Percentiles rank a stretch among this genome's conserved stretches.
Conservation (phyloP, 1,140 invertebrate species). For the Dendrolimus punctatus region DNA sequence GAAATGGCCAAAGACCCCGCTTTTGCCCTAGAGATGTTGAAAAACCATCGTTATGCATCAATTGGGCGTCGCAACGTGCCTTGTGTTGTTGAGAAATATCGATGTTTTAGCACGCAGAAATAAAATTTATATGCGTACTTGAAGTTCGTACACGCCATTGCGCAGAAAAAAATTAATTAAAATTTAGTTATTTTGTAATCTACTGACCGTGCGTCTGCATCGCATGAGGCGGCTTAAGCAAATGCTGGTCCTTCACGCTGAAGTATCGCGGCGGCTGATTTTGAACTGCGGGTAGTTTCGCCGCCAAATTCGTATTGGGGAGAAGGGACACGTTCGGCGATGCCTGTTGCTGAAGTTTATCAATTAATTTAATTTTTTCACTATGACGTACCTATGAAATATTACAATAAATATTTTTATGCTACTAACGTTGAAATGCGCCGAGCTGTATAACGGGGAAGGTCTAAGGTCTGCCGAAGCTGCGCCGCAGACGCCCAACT, state of each 20-base stretch:
- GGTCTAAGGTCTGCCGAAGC: slow-evolving; percentile 35
- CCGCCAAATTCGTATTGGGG: slow-evolving; percentile 72
- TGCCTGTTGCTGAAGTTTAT: slow-evolving; percentile 15
- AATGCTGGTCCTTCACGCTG: slow-evolving; percentile 93
- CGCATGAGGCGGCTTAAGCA: slow-evolving; percentile 91
- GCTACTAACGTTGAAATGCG: slow-evolving; percentile 41
- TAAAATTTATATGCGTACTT: too few relatives aligned
- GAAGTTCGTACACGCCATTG: too few relatives aligned
- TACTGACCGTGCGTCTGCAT: slow-evolving; percentile 89
- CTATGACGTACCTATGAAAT: background rate
- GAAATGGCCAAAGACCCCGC: background rate
- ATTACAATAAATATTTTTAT: background rate
- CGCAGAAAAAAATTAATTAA: too few relatives aligned
- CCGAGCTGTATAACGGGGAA: slow-evolving; percentile 37
- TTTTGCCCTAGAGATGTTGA: background rate
- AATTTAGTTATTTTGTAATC: background rate
- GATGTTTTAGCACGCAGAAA: too few relatives aligned
- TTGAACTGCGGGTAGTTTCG: slow-evolving; percentile 57
- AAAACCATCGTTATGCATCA: background rate
- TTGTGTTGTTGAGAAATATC: too few relatives aligned
- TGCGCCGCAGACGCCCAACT: slow-evolving; percentile 26
- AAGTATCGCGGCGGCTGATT: slow-evolving; percentile 82
- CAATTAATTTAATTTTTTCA: background rate
- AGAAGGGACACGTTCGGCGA: slow-evolving; percentile 55
- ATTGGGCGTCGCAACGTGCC: too few relatives aligned